Conservation (phyloP, 2,797 vertebrate genomes). For the Manis pentadactyla region DNA sequence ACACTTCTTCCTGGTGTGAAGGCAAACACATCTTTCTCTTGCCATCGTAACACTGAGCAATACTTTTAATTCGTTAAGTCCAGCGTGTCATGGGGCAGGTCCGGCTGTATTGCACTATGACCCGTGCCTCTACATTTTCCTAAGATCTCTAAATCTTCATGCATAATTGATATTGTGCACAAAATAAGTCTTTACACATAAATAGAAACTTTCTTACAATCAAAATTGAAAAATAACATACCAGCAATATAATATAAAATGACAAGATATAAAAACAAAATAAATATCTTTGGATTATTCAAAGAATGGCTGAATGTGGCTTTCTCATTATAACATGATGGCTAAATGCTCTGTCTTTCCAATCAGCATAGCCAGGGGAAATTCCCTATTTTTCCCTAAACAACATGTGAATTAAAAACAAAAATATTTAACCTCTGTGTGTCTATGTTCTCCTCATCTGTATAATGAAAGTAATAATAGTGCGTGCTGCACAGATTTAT, state of each 20-base stretch:
- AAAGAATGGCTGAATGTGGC: neutral
- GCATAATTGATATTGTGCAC: neutral
- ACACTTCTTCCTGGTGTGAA: neutral
- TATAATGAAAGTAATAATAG: neutral
- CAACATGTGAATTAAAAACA: neutral
- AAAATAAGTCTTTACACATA: neutral
- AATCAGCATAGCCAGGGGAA: neutral
- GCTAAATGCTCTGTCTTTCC: neutral
- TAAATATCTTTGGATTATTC: neutral
- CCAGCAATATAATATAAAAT: neutral
- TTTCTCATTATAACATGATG: too few relatives aligned
- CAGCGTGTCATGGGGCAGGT: neutral
- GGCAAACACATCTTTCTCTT: neutral
- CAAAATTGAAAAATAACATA: neutral
- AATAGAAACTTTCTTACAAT: neutral
- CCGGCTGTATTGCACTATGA: neutral
- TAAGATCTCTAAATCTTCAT: neutral
- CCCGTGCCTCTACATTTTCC: neutral
- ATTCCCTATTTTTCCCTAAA: neutral
- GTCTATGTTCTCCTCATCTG: neutral
- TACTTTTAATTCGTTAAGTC: neutral
- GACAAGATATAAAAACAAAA: neutral
- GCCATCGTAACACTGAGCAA: neutral
- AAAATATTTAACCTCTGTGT: neutral
- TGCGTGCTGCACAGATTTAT: neutral